Evolutionary conservation across 2,797 vertebrate genomes (phyloP), one percentile per base, ranked within the genome.

Genomic region (Betta splendens): DNA sequence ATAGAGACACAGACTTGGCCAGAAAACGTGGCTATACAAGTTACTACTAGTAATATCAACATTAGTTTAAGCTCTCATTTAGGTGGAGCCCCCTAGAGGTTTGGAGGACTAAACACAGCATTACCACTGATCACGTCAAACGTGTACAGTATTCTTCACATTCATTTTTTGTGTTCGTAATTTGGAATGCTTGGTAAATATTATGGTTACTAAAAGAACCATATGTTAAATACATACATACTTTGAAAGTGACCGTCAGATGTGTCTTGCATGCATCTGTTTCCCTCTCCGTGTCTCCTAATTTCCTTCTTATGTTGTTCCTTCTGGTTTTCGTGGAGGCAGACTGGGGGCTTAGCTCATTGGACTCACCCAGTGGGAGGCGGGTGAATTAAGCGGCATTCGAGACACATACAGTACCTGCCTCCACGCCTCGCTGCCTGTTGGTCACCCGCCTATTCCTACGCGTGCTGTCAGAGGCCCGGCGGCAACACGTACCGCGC

Each of bases 281-380:
- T 20, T 39, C 16, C 50, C 16, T 35, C 22, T 54, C 40, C 35
- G 2, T 17, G 32, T 48, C 20, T 38, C 31, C 54, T 32, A 49
- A 1, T 59, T 44, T 62, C 56, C 45, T 53, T 49, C 54, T 62
- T 70, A 57, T 69, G 49, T 32, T 23, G 49, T 28, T 48, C 46
- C 55, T 64, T 48, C 42, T 63, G 28, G 20, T 56, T 43, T 39
- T 20, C 4, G 40, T 49, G 40, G 46, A 71, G 59, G 51, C 64
- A 63, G 77, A 77, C 50, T 57, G 66, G 44, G n/a, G 51, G 48
- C 23, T 76, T 50, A 60, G 52, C 55, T 75, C 62, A 72, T 50
- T 51, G 46, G 49, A 25, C 18, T 64, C 69, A 77, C 65, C 72
- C 43, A 17, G 31, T 18, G 61, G 63, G 52, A 66, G n/a, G n/a